Percentiles rank a stretch among this genome's conserved stretches.
Evolutionary conservation across 2,888 invertebrate genomes (phyloP).

Genomic region (Acanthosepion lycidas): DNA sequence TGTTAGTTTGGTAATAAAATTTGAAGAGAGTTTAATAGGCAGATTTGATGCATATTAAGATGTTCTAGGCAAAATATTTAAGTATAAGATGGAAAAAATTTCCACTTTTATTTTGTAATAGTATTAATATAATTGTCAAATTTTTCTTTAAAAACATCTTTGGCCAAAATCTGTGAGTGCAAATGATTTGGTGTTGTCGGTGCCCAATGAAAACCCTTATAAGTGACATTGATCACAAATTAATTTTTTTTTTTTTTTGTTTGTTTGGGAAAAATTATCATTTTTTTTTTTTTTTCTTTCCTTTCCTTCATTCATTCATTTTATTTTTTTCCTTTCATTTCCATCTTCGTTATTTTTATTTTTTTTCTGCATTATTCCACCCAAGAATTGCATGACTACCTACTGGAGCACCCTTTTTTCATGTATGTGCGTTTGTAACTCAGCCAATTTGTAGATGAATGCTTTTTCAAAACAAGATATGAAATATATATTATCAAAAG

Average conservation of each 20-base stretch:
- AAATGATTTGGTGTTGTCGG: slow-evolving; percentile 33
- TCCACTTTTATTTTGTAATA: neutral
- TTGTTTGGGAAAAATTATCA: neutral
- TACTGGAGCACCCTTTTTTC: neutral
- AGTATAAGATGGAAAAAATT: neutral
- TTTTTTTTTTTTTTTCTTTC: neutral
- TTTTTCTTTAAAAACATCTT: neutral
- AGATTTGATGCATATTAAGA: too few relatives aligned
- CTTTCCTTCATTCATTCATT: too few relatives aligned
- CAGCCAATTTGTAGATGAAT: slow-evolving; percentile 14
- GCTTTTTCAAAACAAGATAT: slow-evolving; percentile 25
- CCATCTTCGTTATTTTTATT: neutral
- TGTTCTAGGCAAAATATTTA: too few relatives aligned
- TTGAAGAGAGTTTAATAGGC: too few relatives aligned
- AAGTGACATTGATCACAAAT: neutral
- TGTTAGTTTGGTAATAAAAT: too few relatives aligned
- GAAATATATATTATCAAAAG: slow-evolving; percentile 24
- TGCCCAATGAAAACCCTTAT: neutral
- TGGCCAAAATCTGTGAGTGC: neutral
- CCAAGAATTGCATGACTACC: neutral
- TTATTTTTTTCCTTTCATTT: neutral
- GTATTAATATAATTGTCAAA: neutral
- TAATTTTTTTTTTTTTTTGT: neutral
- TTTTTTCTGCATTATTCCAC: neutral
- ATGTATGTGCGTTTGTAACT: neutral